Evolutionary conservation across 2,888 invertebrate species (phyloP).

Genomic region (Antitype chi): DNA sequence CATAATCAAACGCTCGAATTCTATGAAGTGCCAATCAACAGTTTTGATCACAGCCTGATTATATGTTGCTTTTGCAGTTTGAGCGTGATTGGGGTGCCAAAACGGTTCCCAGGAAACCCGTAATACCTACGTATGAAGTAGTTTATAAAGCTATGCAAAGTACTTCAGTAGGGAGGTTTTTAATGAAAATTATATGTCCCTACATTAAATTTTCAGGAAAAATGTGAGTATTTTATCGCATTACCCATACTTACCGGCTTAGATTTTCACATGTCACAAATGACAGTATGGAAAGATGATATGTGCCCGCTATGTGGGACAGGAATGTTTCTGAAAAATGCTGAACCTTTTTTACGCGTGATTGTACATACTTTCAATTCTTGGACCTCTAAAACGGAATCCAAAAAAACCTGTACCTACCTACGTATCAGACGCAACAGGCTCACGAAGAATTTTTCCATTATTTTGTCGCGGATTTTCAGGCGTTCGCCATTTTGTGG

Average conservation of each 20-base stretch:
- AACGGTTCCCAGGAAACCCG: not conserved
- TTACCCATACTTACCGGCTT: not conserved
- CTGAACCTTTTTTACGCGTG: constrained; percentile 20
- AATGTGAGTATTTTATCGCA: not conserved
- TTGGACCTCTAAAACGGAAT: not conserved
- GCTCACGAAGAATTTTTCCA: constrained; percentile 30
- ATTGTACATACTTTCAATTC: constrained; percentile 8
- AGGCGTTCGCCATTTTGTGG: constrained; percentile 43
- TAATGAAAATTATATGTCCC: not conserved
- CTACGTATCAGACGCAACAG: constrained; percentile 43
- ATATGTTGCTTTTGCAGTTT: not conserved
- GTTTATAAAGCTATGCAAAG: not conserved
- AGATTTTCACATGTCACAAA: not conserved
- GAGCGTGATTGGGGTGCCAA: not conserved
- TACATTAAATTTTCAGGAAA: not conserved
- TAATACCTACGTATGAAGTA: not conserved
- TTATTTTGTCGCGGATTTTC: constrained; percentile 27
- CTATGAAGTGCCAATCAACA: not conserved
- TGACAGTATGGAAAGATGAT: not conserved
- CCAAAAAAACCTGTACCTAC: constrained; percentile 1
- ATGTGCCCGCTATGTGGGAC: constrained; percentile 1
- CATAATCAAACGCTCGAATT: constrained; percentile 1
- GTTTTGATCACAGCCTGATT: constrained; percentile 17
- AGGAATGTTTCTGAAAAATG: constrained; percentile 23
- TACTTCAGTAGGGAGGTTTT: not conserved